Evolutionary conservation across 2,888 invertebrate genomes (phyloP).

Genomic region (Tetramorium bicarinatum): DNA sequence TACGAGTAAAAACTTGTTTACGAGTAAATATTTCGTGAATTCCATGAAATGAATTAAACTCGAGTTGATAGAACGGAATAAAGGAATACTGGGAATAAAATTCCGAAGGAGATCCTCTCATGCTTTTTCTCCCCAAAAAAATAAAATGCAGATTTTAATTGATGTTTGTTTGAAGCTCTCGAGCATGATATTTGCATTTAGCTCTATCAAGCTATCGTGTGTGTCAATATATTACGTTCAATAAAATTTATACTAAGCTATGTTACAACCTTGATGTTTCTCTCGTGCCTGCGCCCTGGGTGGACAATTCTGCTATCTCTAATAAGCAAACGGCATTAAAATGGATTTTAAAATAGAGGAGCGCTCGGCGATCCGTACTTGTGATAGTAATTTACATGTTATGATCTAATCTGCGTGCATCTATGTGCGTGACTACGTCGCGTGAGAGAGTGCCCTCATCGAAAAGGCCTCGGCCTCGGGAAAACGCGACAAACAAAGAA

Average conservation of each 20-base stretch:
- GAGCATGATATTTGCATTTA: neutral
- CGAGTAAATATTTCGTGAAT: neutral
- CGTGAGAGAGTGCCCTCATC: neutral
- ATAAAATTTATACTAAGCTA: constrained; percentile 37
- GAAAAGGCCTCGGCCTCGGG: neutral
- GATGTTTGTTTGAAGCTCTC: constrained; percentile 13
- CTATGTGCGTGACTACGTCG: constrained; percentile 3
- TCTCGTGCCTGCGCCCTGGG: constrained; percentile 10
- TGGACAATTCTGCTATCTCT: constrained; percentile 34
- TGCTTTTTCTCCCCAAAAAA: constrained; percentile 1
- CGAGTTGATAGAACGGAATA: neutral
- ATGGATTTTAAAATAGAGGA: constrained; percentile 8
- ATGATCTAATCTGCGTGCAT: constrained; percentile 34
- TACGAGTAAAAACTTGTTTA: neutral
- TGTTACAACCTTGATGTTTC: constrained; percentile 32
- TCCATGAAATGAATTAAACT: neutral
- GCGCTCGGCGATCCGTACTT: neutral
- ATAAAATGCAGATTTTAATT: constrained; percentile 20
- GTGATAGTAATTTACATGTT: constrained; percentile 23
- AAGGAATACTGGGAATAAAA: neutral
- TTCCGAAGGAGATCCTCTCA: neutral
- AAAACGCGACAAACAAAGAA: neutral
- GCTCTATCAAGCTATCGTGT: neutral
- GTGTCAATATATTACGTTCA: neutral
- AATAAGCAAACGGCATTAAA: constrained; percentile 43